phyloP scores from a whole-genome alignment of 2,113 vertebrate genomes.

The Xiphorhynchus elegans region DNA sequence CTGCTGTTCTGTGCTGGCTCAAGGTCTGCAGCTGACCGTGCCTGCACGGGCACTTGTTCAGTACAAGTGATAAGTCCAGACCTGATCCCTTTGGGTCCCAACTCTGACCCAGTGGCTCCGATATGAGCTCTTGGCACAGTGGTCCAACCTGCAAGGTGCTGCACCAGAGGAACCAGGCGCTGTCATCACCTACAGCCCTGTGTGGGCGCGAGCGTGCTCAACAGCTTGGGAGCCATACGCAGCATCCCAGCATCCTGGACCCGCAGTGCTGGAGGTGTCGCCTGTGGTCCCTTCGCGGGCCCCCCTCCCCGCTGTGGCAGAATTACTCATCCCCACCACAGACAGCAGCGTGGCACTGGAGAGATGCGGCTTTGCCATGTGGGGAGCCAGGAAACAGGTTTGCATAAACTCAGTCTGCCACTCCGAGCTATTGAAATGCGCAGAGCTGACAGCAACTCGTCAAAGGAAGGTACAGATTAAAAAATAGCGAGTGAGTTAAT shows the following conservation, averaged over 20 bases:
- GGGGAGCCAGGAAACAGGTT: background rate
- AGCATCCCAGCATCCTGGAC: background rate
- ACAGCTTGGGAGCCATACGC: background rate
- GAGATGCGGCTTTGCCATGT: background rate
- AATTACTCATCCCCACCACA: background rate
- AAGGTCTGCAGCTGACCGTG: background rate
- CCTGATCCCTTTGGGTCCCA: accelerated
- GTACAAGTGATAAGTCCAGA: background rate
- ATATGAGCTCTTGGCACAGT: accelerated
- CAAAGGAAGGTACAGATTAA: conserved; percentile 19
- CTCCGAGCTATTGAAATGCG: background rate
- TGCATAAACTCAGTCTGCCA: conserved; percentile 37
- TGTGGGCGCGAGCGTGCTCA: accelerated
- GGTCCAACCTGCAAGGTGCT: background rate
- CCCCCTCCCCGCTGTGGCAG: background rate
- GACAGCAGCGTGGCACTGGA: background rate
- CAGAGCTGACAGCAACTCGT: conserved; percentile 4
- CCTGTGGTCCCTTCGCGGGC: background rate
- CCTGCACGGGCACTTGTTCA: accelerated
- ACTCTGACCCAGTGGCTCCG: accelerated
- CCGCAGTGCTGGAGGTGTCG: background rate
- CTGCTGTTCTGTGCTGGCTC: background rate
- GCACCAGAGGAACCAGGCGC: accelerated
- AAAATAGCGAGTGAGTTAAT: background rate
- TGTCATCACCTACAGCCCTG: accelerated